These are phyloP conservation scores for Ranitomeya imitator DNA, from an alignment of 2,113 vertebrate genomes.

Conservation along the genomic window DNA sequence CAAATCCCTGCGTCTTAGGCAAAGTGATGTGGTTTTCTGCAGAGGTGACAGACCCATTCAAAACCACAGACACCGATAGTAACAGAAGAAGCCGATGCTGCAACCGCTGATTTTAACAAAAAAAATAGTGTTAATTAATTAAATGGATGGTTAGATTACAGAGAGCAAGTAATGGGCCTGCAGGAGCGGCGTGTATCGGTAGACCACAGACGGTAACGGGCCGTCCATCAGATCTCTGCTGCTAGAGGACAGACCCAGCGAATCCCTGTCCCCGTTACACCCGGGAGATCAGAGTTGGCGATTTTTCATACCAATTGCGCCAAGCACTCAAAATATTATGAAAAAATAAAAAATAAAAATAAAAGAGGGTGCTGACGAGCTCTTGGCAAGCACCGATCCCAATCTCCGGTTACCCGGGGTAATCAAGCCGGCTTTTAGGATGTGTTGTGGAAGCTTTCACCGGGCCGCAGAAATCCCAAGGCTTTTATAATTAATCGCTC, in stretches of 20 bases:
- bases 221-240: neutral
- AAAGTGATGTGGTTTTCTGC: conserved; percentile 16
- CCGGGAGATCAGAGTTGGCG: conserved; percentile 76
- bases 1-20: neutral
- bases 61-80: conserved; percentile 20
- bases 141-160: conserved; percentile 10
- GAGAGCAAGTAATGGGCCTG: neutral
- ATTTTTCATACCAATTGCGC: conserved; percentile 72
- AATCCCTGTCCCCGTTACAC: conserved; percentile 77
- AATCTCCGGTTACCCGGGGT: conserved; percentile 86
- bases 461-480: conserved; percentile 83
- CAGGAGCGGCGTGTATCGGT: neutral
- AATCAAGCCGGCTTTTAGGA: conserved; percentile 91
- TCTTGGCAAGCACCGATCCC: conserved; percentile 79
- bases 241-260: conserved; percentile 64
- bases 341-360: neutral
- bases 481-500: conserved; percentile 88
- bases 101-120: conserved; percentile 15
- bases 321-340: conserved; percentile 81
- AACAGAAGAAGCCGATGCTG: neutral
- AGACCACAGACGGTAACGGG: neutral
- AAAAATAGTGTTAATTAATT: conserved; percentile 8
- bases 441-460: conserved; percentile 79
- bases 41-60: conserved; percentile 5
- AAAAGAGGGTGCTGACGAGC: conserved; percentile 20